Conservation (phyloP, 2,113 vertebrate species). For the Corydoras sp. region DNA sequence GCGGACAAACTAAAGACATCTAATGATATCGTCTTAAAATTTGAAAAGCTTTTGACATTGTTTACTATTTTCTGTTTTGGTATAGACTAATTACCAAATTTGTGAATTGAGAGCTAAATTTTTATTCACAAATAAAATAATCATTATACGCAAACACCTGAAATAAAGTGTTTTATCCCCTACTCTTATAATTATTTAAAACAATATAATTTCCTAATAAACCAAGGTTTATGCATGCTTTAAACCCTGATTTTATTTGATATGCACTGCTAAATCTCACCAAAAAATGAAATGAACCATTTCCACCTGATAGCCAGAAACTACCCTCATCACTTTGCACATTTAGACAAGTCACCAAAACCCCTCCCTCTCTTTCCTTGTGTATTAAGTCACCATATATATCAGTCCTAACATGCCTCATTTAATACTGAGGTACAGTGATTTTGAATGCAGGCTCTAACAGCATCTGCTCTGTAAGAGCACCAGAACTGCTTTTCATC, state of each 20-base stretch:
- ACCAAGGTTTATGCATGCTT: constrained; percentile 6
- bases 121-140: too few species aligned
- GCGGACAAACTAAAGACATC: too few species aligned
- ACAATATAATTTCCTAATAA: not conserved
- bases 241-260: not conserved
- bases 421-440: not conserved
- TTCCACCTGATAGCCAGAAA: constrained; percentile 16
- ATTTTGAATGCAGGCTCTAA: constrained; percentile 5
- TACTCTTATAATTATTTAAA: not conserved
- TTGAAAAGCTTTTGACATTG: too few species aligned
- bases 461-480: not conserved
- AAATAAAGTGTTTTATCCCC: too few species aligned
- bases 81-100: too few species aligned
- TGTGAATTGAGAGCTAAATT: too few species aligned
- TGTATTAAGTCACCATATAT: not conserved
- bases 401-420: not conserved
- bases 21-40: too few species aligned
- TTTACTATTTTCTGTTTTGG: too few species aligned
- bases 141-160: too few species aligned
- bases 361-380: not conserved
- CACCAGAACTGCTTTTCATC: not conserved
- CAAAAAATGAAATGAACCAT: constrained; percentile 4
- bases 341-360: not conserved
- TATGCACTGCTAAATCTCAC: constrained; percentile 3
- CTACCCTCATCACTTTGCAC: not conserved